phyloP scores from a whole-genome alignment of 2,113 vertebrate genomes.

The Psettodes erumei region DNA sequence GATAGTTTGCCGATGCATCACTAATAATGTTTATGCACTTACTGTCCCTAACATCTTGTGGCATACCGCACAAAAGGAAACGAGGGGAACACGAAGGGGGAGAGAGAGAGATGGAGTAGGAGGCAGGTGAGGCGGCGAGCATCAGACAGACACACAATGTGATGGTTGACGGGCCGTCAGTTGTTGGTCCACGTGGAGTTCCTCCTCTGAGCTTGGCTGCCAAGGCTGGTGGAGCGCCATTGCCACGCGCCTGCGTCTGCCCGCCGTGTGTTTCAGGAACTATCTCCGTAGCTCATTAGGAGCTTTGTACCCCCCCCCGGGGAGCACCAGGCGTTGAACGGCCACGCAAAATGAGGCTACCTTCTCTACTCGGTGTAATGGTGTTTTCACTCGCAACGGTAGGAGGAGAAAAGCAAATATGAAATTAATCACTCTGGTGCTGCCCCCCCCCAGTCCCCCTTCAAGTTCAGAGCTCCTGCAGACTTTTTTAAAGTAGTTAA shows the following conservation, averaged over 20 bases:
- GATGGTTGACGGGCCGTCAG: constrained; percentile 63
- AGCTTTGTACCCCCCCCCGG: constrained; percentile 55
- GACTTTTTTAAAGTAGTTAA: constrained; percentile 72
- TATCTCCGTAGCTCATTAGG: constrained; percentile 72
- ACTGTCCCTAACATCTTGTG: not conserved
- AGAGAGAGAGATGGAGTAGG: constrained; percentile 27
- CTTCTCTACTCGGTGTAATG: constrained; percentile 66
- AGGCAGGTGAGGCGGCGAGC: constrained; percentile 25
- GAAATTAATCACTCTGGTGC: constrained; percentile 67
- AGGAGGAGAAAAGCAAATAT: constrained; percentile 74
- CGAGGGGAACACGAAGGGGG: not conserved
- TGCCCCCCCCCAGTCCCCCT: constrained; percentile 36
- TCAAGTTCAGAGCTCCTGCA: constrained; percentile 57
- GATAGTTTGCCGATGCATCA: not conserved
- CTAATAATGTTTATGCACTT: not conserved
- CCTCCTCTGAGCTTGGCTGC: constrained; percentile 52
- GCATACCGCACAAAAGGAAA: not conserved
- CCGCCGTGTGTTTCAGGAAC: constrained; percentile 58
- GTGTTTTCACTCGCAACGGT: constrained; percentile 43
- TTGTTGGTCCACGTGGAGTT: constrained; percentile 52
- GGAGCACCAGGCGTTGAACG: constrained; percentile 56
- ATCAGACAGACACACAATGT: constrained; percentile 11
- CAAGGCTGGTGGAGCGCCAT: constrained; percentile 46
- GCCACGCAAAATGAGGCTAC: constrained; percentile 72
- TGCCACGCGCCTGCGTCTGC: constrained; percentile 48